Evolutionary conservation across 2,113 vertebrate genomes (phyloP).

Genomic region (Galemys pyrenaicus): DNA sequence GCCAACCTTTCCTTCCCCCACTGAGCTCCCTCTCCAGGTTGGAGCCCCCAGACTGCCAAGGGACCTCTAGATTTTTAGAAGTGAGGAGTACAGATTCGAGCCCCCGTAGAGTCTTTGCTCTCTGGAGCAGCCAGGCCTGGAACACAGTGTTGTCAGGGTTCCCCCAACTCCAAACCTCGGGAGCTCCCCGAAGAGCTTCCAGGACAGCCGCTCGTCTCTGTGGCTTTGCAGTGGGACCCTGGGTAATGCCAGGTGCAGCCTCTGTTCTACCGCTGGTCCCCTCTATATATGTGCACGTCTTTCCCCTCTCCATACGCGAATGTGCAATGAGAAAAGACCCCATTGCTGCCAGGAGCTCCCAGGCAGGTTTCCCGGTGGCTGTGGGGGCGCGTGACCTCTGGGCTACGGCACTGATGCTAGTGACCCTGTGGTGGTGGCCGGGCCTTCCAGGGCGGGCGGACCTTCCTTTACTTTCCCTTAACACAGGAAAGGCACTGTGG

Average conservation of each 20-base stretch:
- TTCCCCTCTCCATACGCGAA: neutral
- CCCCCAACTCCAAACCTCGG: too few species aligned
- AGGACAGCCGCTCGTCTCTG: neutral
- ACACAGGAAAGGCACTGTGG: neutral
- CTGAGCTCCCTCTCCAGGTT: neutral
- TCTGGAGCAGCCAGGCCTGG: neutral
- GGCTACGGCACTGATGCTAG: too few species aligned
- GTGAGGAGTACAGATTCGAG: neutral
- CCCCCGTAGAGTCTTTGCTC: neutral
- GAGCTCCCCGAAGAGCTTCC: neutral
- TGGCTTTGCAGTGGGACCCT: neutral
- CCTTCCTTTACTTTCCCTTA: neutral
- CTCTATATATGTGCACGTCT: too few species aligned
- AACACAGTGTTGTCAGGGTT: neutral
- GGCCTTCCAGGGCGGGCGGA: neutral
- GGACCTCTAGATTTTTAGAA: neutral
- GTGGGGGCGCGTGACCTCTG: neutral
- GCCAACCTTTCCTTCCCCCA: neutral
- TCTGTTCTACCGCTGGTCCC: neutral
- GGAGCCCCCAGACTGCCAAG: neutral
- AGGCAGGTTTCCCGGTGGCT: neutral
- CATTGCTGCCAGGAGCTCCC: fast-evolving
- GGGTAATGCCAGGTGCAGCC: neutral
- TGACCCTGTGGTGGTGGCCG: neutral
- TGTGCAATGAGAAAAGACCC: too few species aligned